Conservation (phyloP, 2,888 invertebrate species). For the Sphaerophoria taeniata region DNA sequence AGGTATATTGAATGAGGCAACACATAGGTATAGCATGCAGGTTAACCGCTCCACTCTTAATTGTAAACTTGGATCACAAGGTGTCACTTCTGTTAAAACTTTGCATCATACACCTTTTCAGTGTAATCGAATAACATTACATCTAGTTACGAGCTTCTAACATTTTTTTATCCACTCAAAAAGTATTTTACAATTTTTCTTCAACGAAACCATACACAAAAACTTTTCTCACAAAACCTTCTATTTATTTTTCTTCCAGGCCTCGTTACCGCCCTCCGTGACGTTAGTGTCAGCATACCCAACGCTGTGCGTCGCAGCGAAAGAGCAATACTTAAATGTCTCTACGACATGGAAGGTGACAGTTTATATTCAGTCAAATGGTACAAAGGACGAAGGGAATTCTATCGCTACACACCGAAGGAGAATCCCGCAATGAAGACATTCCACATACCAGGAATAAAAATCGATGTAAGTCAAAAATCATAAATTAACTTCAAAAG, state of each 20-base stretch:
- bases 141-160: too few species aligned
- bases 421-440: slow-evolving; percentile 88
- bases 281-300: slow-evolving; percentile 87
- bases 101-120: too few species aligned
- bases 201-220: too few species aligned
- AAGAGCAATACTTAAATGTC: slow-evolving; percentile 87
- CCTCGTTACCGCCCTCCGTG: slow-evolving; percentile 83
- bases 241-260: slow-evolving; percentile 75
- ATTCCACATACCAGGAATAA: slow-evolving; percentile 88
- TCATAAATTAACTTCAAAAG: slow-evolving; percentile 33
- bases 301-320: slow-evolving; percentile 87
- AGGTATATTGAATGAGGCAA: too few species aligned
- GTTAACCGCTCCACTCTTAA: too few species aligned
- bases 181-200: too few species aligned
- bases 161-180: too few species aligned
- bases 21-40: too few species aligned
- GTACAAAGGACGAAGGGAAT: slow-evolving; percentile 92
- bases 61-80: too few species aligned
- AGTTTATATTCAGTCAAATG: slow-evolving; percentile 93
- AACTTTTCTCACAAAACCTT: background rate
- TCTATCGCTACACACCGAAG: slow-evolving; percentile 91
- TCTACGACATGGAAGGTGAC: slow-evolving; percentile 90
- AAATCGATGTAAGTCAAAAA: slow-evolving; percentile 89
- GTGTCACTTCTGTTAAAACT: too few species aligned
- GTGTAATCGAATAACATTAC: too few species aligned